Base-by-base conservation (phyloP, 2,888 invertebrate genomes). In the Cantharis nigra region DNA sequence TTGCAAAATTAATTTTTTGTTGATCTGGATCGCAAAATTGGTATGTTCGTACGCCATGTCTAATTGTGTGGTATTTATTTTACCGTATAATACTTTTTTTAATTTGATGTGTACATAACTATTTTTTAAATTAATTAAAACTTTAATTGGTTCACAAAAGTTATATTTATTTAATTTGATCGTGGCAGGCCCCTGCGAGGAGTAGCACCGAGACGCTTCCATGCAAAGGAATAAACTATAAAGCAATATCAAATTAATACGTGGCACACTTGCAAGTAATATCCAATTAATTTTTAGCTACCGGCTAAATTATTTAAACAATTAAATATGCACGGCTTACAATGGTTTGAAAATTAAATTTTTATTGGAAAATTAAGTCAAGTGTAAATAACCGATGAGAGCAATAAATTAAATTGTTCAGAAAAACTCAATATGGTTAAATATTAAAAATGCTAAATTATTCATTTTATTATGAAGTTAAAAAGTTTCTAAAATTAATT, bases 401-500 rank as follows among this genome's bases (percentile, higher is more conserved):
- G 49, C 13, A n/a, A 49, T 49, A n/a, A 49, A 49, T 67, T 67
- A n/a, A 23, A 23, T 20, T 67, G 23, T 67, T 67, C 3, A 67
- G 23, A 18, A 67, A 65, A 67, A 7, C 23, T 67, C 26, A 67
- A 26, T 67, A 26, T 67, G n/a, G n/a, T 26, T 26, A n/a, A 23
- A n/a, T 26, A n/a, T 23, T 23, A 65, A 63, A 65, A 65, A 65
- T 65, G 65, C 4, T 67, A 26, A 67, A 20, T 67, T 67, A 67
- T 67, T 67, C 65, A 67, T 67, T 9, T 20, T 49, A 26, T 23
- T 20, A 20, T 23, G 13, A 26, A 26, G n/a, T 67, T 13, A 67
- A 67, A 67, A 67, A 67, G 23, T 67, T 67, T 67, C 65, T 67
- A 67, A 67, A 67, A 23, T 67, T 67, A 67, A 67, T 67, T 67